Evolutionary conservation across 1,140 invertebrate species (phyloP), one percentile per base, ranked within the genome.

Genomic region (Asobara japonica): DNA sequence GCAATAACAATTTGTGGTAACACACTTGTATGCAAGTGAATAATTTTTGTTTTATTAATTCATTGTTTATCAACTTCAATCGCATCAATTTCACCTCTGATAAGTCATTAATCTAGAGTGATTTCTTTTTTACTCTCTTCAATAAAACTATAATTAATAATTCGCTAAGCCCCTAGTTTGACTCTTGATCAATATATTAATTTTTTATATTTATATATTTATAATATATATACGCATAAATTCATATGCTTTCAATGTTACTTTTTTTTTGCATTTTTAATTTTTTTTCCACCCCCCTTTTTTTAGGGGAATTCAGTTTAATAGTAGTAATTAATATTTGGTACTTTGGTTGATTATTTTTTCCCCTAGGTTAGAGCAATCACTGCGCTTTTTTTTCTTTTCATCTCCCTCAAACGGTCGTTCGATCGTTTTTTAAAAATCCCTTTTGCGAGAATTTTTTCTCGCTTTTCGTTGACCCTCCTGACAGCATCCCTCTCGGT

Each of bases 311-410:
- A 27, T 72, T 72, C 41, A 66, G 51, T 62, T 31, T 72, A 66
- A 56, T 29, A 25, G 41, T 72, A 65, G 65, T 72, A 60, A 72
- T 71, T 71, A 74, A 10, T 75, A 67, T 67, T 81, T 80, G 82
- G 84, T 83, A 85, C 82, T 78, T 83, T 78, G 65, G 79, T 82
- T 77, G 82, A 85, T 83, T 81, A 80, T 67, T 67, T 48, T 48
- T 20, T 48, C 18, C 29, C n/a, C 41, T 45, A 45, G 41, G 41
- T 45, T 45, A 45, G 41, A 45, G 41, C 41, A 45, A 45, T 45
- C 41, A 45, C 41, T 45, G 41, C 41, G 41, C 18, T 45, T 45
- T 45, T 3, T 16, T n/a, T n/a, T n/a, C n/a, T n/a, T n/a, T n/a
- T n/a, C n/a, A n/a, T n/a, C n/a, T n/a, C n/a, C n/a, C n/a, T 16